Evolutionary conservation across 2,888 invertebrate species (phyloP).

Genomic region (Agrochola circellaris): DNA sequence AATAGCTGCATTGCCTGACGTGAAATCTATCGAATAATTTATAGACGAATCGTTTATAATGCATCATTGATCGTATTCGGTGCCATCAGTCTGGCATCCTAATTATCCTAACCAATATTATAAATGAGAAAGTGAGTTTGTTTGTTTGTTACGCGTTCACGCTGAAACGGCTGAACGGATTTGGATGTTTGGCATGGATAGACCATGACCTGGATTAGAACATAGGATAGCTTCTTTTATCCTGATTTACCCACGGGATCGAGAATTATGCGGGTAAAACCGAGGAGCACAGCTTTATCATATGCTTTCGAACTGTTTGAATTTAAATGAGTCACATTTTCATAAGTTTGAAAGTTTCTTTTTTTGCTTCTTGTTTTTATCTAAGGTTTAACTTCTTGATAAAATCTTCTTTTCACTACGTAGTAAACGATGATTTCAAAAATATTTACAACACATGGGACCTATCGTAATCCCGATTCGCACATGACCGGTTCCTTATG

Average conservation of each 20-base stretch:
- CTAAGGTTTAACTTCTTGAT: slow-evolving; percentile 31
- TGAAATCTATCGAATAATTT: slow-evolving; percentile 35
- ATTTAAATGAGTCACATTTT: slow-evolving; percentile 18
- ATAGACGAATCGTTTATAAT: slow-evolving; percentile 27
- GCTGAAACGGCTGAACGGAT: background rate
- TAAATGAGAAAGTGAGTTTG: too few species aligned
- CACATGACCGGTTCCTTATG: slow-evolving; percentile 71
- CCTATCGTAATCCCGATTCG: slow-evolving; percentile 68
- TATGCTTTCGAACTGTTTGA: slow-evolving; percentile 3
- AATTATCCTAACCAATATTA: background rate
- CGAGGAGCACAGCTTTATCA: background rate
- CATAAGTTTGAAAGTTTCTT: too few species aligned
- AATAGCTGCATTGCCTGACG: slow-evolving; percentile 41
- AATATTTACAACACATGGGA: slow-evolving; percentile 68
- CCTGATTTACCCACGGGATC: background rate
- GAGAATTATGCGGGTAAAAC: background rate
- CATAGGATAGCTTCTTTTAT: background rate
- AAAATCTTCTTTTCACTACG: slow-evolving; percentile 40
- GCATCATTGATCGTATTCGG: slow-evolving; percentile 14
- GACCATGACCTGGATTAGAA: background rate
- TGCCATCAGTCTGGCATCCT: slow-evolving; percentile 21
- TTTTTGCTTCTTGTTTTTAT: background rate
- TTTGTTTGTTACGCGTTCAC: background rate
- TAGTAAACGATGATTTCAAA: slow-evolving; percentile 64
- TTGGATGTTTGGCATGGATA: background rate